Conservation (phyloP, 2,797 vertebrate species). For the Epinephelus malabaricus region DNA sequence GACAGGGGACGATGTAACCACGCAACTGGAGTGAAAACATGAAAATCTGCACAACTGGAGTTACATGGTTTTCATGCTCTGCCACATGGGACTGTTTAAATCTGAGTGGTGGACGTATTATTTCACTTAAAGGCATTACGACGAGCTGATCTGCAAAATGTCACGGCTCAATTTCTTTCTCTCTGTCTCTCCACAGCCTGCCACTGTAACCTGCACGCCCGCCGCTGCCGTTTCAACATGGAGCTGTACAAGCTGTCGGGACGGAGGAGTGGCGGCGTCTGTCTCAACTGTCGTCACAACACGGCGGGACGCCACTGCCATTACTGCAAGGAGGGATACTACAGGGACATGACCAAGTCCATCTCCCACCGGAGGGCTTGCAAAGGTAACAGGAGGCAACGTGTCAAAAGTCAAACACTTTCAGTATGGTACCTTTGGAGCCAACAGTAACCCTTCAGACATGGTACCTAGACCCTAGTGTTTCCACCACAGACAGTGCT, state of each 20-base stretch:
- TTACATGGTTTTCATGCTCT: slow-evolving; percentile 9
- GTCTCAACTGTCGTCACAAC: slow-evolving; percentile 98
- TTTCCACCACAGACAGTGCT: no score
- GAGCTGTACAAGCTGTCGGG: slow-evolving; percentile 98
- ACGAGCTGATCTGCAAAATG: slow-evolving; percentile 19
- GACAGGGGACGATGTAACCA: slow-evolving; percentile 19
- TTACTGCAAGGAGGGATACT: slow-evolving; percentile 99
- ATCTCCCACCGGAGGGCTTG: slow-evolving; percentile 97
- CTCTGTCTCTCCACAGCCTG: slow-evolving; percentile 86
- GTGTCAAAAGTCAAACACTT: no score
- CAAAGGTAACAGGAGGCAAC: slow-evolving; percentile 88
- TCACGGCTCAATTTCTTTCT: slow-evolving; percentile 6
- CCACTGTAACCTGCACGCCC: slow-evolving; percentile 97
- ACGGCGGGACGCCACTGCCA: slow-evolving; percentile 97
- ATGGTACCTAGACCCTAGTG: no score
- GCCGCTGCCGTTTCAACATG: slow-evolving; percentile 99
- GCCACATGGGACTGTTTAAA: slow-evolving; percentile 19
- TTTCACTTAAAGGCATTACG: slow-evolving; percentile 2
- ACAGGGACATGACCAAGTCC: slow-evolving; percentile 96
- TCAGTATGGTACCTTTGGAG: no score
- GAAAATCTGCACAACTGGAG: slow-evolving; percentile 29
- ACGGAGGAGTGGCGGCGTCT: slow-evolving; percentile 95
- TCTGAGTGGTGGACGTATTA: neutral
- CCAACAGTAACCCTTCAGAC: no score
- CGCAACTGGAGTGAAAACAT: slow-evolving; percentile 34